Conservation (phyloP, 2,113 vertebrate species). For the Calcarius ornatus region DNA sequence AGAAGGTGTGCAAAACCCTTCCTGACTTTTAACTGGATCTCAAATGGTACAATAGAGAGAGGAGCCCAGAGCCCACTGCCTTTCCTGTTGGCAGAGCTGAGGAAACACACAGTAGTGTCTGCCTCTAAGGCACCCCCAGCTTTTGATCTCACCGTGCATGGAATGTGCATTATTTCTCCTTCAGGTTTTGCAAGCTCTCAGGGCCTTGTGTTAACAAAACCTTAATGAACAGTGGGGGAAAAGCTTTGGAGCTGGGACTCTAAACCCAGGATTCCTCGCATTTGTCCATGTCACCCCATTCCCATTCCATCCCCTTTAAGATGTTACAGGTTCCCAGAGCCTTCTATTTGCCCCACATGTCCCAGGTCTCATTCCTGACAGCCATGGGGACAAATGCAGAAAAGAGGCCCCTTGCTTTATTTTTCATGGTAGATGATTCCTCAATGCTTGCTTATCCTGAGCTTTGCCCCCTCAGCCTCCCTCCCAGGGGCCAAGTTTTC, state of each 20-base stretch:
- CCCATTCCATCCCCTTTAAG: neutral
- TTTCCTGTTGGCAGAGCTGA: neutral
- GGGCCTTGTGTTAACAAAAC: neutral
- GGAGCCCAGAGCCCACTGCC: neutral
- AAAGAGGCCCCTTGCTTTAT: neutral
- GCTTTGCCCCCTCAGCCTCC: neutral
- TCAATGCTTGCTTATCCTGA: neutral
- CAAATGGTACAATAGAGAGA: neutral
- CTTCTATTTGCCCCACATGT: neutral
- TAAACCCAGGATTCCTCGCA: neutral
- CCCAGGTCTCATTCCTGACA: neutral
- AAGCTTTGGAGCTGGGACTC: neutral
- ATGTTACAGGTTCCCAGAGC: neutral
- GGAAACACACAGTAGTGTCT: neutral
- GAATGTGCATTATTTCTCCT: neutral
- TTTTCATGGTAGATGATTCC: neutral
- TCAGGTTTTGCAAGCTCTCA: neutral
- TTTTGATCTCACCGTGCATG: neutral
- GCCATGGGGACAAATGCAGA: neutral
- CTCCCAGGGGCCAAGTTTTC: neutral
- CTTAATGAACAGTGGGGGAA: fast-evolving
- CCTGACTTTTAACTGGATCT: neutral
- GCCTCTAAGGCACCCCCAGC: neutral
- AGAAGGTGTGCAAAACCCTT: neutral
- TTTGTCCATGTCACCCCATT: neutral